Evolutionary conservation across 2,113 vertebrate genomes (phyloP).

Genomic region (Piprites chloris): DNA sequence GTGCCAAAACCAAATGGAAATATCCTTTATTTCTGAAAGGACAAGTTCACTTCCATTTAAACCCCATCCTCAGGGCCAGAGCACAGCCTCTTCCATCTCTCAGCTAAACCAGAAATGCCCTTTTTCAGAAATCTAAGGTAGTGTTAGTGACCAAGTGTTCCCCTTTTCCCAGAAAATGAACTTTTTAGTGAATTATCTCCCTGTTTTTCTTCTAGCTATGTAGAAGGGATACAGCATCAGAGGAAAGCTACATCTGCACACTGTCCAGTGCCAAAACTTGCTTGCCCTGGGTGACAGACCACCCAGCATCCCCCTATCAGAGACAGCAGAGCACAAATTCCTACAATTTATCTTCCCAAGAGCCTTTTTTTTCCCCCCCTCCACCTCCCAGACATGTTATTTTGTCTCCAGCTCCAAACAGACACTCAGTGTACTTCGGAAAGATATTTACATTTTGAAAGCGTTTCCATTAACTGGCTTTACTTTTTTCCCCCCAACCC

Average conservation of each 20-base stretch:
- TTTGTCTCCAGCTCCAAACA: slow-evolving; percentile 16
- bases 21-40: background rate
- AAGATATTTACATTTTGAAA: slow-evolving; percentile 33
- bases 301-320: background rate
- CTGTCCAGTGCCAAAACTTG: background rate
- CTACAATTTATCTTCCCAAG: background rate
- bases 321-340: background rate
- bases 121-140: background rate
- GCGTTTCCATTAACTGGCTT: slow-evolving; percentile 5
- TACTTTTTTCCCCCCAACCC: background rate
- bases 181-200: background rate
- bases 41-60: background rate
- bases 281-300: background rate
- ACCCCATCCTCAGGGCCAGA: background rate
- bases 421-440: background rate
- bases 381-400: slow-evolving; percentile 3
- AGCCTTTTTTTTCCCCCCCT: background rate
- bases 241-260: background rate
- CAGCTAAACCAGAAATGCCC: background rate
- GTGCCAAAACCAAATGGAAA: background rate
- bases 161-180: background rate
- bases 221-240: background rate
- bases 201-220: background rate
- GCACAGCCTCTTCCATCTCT: background rate
- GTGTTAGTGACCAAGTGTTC: fast-evolving